phyloP scores from a whole-genome alignment of 2,888 invertebrate species.

The Dichetophora obliterata region DNA sequence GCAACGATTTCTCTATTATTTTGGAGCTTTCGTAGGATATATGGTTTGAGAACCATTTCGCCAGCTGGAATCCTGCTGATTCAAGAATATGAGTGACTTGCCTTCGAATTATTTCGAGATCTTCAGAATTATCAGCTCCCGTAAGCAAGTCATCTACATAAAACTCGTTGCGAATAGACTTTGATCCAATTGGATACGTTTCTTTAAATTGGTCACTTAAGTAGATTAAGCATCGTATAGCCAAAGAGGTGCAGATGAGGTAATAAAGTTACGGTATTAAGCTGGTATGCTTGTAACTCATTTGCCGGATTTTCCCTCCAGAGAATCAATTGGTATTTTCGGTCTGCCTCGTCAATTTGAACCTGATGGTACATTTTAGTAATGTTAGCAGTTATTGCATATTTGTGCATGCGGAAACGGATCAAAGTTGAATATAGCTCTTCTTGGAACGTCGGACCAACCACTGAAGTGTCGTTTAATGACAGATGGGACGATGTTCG shows the following conservation, averaged over 20 bases:
- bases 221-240: neutral
- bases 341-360: too few relatives aligned
- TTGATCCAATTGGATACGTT: neutral
- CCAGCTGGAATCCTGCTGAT: neutral
- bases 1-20: neutral
- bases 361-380: too few relatives aligned
- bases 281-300: slow-evolving; percentile 16
- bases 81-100: too few relatives aligned
- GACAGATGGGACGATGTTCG: too few relatives aligned
- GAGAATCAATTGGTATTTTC: slow-evolving; percentile 34
- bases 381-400: too few relatives aligned
- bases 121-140: neutral
- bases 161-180: neutral
- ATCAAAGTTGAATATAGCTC: too few relatives aligned
- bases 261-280: slow-evolving; percentile 38
- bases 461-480: too few relatives aligned
- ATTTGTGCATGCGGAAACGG: too few relatives aligned
- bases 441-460: too few relatives aligned
- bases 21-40: neutral
- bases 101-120: neutral
- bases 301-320: slow-evolving; percentile 35
- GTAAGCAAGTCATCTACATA: neutral
- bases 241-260: slow-evolving; percentile 39
- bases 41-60: neutral
- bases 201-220: too few relatives aligned